These are phyloP conservation scores for Arizona elegans DNA, from an alignment of 2,113 vertebrate species.

Conservation along the genomic window DNA sequence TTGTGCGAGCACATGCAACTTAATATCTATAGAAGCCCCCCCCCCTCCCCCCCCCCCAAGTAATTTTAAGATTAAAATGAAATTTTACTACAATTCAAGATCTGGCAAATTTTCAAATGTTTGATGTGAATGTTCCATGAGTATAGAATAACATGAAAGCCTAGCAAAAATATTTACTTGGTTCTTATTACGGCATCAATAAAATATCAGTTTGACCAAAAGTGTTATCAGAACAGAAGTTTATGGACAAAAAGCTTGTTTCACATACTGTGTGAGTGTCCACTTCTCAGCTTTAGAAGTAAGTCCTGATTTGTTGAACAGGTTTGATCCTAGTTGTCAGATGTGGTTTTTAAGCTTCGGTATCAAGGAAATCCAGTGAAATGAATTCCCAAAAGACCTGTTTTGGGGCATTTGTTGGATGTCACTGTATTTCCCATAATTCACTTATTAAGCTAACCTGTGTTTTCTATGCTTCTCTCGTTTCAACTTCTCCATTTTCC, in stretches of 20 bases:
- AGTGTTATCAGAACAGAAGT: background rate
- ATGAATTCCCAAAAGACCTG: background rate
- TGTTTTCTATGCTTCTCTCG: background rate
- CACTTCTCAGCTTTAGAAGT: background rate
- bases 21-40: background rate
- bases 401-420: background rate
- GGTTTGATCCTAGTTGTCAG: background rate
- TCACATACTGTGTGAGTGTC: background rate
- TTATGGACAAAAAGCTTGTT: background rate
- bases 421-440: background rate
- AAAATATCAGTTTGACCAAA: background rate
- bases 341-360: background rate
- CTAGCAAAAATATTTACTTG: background rate
- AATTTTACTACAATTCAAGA: background rate
- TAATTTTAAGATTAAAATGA: conserved; percentile 3
- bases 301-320: background rate
- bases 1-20: background rate
- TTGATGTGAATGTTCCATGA: background rate
- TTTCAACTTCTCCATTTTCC: background rate
- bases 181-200: background rate
- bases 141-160: background rate
- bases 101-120: background rate
- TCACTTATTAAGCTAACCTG: background rate
- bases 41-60: background rate
- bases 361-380: background rate